Conservation (phyloP, 2,888 invertebrate species). For the Acheta domesticus region DNA sequence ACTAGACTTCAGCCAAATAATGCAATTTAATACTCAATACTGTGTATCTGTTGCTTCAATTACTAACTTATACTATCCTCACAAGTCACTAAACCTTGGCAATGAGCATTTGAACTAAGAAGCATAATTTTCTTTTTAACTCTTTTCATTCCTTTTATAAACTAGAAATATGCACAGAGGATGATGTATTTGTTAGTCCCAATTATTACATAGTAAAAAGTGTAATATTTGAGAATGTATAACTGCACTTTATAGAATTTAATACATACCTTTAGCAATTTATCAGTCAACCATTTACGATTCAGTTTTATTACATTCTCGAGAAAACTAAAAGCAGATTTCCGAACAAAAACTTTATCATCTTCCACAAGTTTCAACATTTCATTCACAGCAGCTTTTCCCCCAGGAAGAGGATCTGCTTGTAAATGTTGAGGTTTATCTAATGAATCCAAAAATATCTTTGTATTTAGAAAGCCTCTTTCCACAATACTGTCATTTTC, state of each 20-base stretch:
- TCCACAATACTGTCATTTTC: slow-evolving; percentile 26
- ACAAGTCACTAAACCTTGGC: no score
- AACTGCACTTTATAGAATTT: background rate
- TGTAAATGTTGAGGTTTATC: background rate
- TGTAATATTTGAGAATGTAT: background rate
- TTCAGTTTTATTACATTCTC: slow-evolving; percentile 46
- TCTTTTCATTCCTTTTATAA: no score
- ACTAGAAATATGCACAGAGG: no score
- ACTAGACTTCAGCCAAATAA: no score
- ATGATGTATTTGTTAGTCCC: no score
- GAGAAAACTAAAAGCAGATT: slow-evolving; percentile 48
- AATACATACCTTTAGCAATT: slow-evolving; percentile 38
- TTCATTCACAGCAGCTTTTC: slow-evolving; percentile 40
- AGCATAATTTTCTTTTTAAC: no score
- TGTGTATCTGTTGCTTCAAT: no score
- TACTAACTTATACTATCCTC: no score
- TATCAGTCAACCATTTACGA: slow-evolving; percentile 37
- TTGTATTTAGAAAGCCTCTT: slow-evolving; percentile 27
- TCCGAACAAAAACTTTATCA: slow-evolving; percentile 48
- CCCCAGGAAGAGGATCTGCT: slow-evolving; percentile 34
- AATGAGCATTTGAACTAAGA: no score
- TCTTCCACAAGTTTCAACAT: slow-evolving; percentile 45
- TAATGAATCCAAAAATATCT: slow-evolving; percentile 21
- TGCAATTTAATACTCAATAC: no score
- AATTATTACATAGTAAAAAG: no score